Conservation (phyloP, 2,888 invertebrate genomes). For the Apantesis nais region DNA sequence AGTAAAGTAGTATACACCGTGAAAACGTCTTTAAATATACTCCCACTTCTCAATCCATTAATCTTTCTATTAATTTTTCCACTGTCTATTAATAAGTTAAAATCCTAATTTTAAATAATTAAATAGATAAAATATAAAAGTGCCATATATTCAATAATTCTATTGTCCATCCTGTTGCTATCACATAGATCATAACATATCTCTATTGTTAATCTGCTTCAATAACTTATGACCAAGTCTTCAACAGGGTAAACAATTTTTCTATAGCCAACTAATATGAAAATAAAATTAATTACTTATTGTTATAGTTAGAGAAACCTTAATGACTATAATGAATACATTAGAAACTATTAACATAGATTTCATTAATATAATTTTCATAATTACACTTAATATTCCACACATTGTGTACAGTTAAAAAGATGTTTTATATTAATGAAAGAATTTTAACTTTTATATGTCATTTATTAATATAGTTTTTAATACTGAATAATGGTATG, state of each 20-base stretch:
- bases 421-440: not conserved
- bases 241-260: not conserved
- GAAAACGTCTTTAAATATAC: too few relatives aligned
- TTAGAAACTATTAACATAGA: constrained; percentile 10
- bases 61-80: too few relatives aligned
- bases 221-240: not conserved
- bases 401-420: not conserved
- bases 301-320: not conserved
- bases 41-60: too few relatives aligned
- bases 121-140: too few relatives aligned
- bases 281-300: constrained; percentile 2
- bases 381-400: not conserved
- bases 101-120: too few relatives aligned
- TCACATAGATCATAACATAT: not conserved
- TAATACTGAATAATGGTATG: not conserved
- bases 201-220: not conserved
- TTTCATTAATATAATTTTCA: constrained; percentile 1
- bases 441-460: too few relatives aligned
- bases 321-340: constrained; percentile 7
- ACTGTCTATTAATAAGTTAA: too few relatives aligned
- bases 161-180: not conserved
- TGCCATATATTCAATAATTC: too few relatives aligned
- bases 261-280: not conserved
- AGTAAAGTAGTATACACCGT: too few relatives aligned
- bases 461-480: not conserved